These are phyloP conservation scores for Peromyscus maniculatus DNA, from an alignment of 2,113 vertebrate species.

Conservation along the genomic window DNA sequence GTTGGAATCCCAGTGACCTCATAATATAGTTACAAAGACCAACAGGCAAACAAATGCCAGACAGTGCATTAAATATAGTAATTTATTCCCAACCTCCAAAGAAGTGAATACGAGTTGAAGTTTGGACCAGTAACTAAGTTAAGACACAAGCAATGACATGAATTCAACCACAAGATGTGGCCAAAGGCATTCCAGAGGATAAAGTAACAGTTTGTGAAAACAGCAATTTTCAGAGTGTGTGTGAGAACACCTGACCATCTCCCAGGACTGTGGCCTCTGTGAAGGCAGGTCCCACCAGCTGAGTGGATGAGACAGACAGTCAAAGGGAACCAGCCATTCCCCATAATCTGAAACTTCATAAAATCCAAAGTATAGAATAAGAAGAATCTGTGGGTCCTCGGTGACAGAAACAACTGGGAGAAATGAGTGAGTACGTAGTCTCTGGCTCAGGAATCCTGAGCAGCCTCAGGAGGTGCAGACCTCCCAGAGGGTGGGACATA, in stretches of 20 bases:
- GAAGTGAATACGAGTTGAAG: not conserved
- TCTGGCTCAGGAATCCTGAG: not conserved
- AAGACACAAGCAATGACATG: not conserved
- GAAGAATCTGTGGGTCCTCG: not conserved
- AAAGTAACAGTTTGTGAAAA: not conserved
- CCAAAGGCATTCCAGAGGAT: not conserved
- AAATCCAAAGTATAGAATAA: not conserved
- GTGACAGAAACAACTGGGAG: not conserved
- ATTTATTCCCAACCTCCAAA: not conserved
- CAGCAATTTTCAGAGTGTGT: rapidly evolving
- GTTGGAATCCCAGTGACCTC: not conserved
- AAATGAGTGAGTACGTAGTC: not conserved
- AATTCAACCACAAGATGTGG: not conserved
- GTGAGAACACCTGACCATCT: not conserved
- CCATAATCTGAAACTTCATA: not conserved
- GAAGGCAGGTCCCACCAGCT: not conserved
- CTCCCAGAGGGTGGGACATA: rapidly evolving
- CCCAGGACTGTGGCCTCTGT: not conserved
- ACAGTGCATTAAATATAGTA: not conserved
- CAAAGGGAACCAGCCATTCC: not conserved
- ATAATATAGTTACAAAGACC: not conserved
- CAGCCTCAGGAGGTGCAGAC: not conserved
- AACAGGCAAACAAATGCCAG: not conserved
- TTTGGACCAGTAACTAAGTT: rapidly evolving
- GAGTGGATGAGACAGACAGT: not conserved